Conservation (phyloP, 2,113 vertebrate species). For the Platycercus adscitus region DNA sequence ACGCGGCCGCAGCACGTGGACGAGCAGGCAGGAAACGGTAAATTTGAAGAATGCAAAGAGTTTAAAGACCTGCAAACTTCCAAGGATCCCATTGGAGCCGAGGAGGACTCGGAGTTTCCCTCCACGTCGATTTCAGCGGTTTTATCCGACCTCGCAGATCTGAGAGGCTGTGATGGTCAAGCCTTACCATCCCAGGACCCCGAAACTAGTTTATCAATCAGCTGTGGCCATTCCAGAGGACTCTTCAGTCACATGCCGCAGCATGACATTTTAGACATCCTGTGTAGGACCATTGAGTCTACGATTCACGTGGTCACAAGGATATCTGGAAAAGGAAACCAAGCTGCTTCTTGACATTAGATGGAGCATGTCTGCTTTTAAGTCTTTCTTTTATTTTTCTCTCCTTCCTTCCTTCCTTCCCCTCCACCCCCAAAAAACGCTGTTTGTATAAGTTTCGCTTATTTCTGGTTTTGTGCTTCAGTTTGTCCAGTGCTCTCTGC, state of each 20-base stretch:
- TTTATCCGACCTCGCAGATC: conserved; percentile 82
- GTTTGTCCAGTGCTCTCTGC: conserved; percentile 88
- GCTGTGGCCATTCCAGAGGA: conserved; percentile 86
- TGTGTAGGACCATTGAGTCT: conserved; percentile 96
- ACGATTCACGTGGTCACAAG: conserved; percentile 92
- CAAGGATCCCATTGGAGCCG: conserved; percentile 75
- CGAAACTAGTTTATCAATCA: conserved; percentile 76
- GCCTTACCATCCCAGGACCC: conserved; percentile 82
- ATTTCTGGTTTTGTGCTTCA: conserved; percentile 87
- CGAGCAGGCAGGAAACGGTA: conserved; percentile 60
- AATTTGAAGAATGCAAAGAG: conserved; percentile 81
- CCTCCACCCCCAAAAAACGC: background rate
- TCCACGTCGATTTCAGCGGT: conserved; percentile 81
- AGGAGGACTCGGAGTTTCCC: conserved; percentile 85
- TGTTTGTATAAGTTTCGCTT: conserved; percentile 83
- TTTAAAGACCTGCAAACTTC: conserved; percentile 76
- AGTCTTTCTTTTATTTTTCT: conserved; percentile 23
- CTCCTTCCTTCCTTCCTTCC: background rate
- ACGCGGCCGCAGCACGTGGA: conserved; percentile 75
- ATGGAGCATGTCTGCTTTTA: conserved; percentile 82
- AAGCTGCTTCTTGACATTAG: conserved; percentile 93
- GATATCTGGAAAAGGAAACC: conserved; percentile 87
- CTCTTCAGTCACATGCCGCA: conserved; percentile 82
- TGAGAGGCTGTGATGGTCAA: conserved; percentile 82
- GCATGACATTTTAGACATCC: conserved; percentile 94